These are phyloP conservation scores for Cliona cf. orientalis DNA, from an alignment of 37 sponge, comb jelly and placozoan species.

Conservation along the genomic window DNA sequence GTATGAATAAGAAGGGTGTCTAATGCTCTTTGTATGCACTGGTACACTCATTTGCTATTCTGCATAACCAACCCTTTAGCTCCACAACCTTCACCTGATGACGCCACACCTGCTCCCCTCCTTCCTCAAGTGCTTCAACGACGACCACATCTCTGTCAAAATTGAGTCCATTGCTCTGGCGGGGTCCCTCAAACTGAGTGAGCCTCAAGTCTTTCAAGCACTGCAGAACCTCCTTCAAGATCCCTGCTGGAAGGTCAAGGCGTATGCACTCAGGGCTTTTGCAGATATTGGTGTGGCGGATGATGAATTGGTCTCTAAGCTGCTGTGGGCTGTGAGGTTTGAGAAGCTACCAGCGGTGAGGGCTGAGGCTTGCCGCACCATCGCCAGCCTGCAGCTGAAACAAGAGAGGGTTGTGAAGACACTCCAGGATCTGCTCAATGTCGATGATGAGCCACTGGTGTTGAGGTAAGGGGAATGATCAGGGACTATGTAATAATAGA, in stretches of 20 bases:
- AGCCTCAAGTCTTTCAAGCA: slow-evolving; percentile 32
- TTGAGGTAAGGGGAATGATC: slow-evolving; percentile 27
- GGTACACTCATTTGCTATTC: neutral
- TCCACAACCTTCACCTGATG: slow-evolving; percentile 81
- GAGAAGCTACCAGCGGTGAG: slow-evolving; percentile 72
- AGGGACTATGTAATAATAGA: neutral
- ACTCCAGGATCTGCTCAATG: slow-evolving; percentile 52
- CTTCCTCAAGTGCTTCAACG: slow-evolving; percentile 84
- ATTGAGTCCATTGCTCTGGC: slow-evolving; percentile 76
- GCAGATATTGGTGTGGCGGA: slow-evolving; percentile 46
- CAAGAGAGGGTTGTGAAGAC: slow-evolving; percentile 36
- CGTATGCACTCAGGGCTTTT: slow-evolving; percentile 77
- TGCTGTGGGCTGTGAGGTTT: slow-evolving; percentile 84
- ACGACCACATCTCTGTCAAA: slow-evolving; percentile 81
- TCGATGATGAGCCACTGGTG: slow-evolving; percentile 74
- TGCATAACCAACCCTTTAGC: slow-evolving; percentile 9
- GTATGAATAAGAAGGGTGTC: too few species aligned
- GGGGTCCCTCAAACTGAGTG: slow-evolving; percentile 40
- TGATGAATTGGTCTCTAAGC: slow-evolving; percentile 43
- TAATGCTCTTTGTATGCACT: too few species aligned
- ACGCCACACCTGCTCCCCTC: slow-evolving; percentile 77
- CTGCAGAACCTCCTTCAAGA: slow-evolving; percentile 64
- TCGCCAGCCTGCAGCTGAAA: slow-evolving; percentile 43
- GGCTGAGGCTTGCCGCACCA: slow-evolving; percentile 78
- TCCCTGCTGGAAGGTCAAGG: slow-evolving; percentile 71